Percentiles rank a stretch among this genome's conserved stretches.
Evolutionary conservation across 2,113 vertebrate species (phyloP).

Genomic region (Calonectris borealis): DNA sequence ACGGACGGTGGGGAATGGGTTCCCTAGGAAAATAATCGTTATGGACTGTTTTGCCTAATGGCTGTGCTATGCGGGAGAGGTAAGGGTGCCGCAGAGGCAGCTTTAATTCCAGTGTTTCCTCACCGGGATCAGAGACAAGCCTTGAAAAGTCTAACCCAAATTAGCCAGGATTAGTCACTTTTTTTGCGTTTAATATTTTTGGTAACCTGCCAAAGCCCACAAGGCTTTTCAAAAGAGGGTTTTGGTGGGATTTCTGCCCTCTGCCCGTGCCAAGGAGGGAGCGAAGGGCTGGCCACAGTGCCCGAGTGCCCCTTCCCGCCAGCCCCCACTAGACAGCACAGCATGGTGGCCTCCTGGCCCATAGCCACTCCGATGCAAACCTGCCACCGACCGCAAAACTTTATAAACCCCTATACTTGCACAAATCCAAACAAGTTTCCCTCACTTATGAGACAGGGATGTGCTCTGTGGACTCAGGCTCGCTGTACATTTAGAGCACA

Average conservation of each 20-base stretch:
- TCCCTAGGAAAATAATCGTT: background rate
- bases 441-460: background rate
- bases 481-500: fast-evolving
- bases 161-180: background rate
- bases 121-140: background rate
- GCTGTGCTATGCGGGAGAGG: fast-evolving
- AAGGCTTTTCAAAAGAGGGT: background rate
- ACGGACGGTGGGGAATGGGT: fast-evolving
- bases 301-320: background rate
- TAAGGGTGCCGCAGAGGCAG: fast-evolving
- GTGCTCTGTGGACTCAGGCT: background rate
- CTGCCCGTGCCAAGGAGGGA: background rate
- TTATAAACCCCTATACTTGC: background rate
- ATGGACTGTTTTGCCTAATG: background rate
- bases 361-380: background rate
- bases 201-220: background rate
- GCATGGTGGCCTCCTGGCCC: background rate
- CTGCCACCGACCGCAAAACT: background rate
- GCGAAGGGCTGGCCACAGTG: fast-evolving
- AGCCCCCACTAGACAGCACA: slow-evolving; percentile 23
- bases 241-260: background rate
- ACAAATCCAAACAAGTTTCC: background rate
- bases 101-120: background rate
- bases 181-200: background rate
- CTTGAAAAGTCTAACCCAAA: background rate